Evolutionary conservation across 1,140 invertebrate species (phyloP), one percentile per base, ranked within the genome.

Genomic region (Drosophila parvula): DNA sequence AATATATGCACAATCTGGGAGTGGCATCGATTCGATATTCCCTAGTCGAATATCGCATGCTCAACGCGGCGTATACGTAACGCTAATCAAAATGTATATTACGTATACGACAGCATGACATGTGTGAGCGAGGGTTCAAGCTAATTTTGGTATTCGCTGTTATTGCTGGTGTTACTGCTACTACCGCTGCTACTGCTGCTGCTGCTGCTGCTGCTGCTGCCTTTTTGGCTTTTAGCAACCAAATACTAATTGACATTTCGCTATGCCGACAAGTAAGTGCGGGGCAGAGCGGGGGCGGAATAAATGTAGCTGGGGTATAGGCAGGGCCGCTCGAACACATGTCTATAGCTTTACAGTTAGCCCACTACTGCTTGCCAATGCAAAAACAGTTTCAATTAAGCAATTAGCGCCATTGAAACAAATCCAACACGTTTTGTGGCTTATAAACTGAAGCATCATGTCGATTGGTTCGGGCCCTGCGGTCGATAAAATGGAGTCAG

Each of bases 371-470:
- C 74, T 78, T 78, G 75, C 63, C 83, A 88, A 86, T 88, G 83
- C 76, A 84, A 88, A 88, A 88, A 88, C 77, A 89, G 84, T 88
- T 88, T 88, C 83, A 88, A 88, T 89, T 88, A 88, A 88, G 83
- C 83, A 88, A 88, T 88, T 88, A 89, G 79, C 83, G 74, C 84
- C 83, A 86, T 86, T 89, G 84, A 88, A 88, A 89, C 79, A 89
- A 89, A 88, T 89, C 84, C 80, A 88, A 89, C 84, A 89, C 83
- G 84, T 89, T 89, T 88, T 83, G 83, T 79, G 84, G 83, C 83
- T 83, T 88, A 89, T 89, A 83, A 86, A 83, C 77, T 82, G 79
- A 82, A 83, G 79, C 71, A 88, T 88, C 76, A 77, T 82, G 79
- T 86, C 83, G 82, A 86, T 74, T 84, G 75, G 81, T 75, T 80